These are phyloP conservation scores for Ia io DNA, from an alignment of 2,113 vertebrate species.

Conservation along the genomic window DNA sequence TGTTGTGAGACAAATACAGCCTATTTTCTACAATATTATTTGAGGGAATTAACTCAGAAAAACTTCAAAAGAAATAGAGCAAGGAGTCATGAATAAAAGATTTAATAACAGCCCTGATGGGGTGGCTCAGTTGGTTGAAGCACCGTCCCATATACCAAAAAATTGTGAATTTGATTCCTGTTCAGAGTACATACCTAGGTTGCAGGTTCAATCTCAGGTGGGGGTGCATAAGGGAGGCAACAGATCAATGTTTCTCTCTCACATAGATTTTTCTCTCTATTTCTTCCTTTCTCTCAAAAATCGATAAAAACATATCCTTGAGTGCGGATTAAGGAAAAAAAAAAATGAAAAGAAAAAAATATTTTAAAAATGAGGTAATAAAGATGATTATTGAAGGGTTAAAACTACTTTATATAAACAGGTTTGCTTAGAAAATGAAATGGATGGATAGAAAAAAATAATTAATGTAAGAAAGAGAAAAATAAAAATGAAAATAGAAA, in stretches of 20 bases:
- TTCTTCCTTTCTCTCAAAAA: background rate
- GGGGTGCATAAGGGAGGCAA: background rate
- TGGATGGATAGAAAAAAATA: background rate
- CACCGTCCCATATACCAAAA: background rate
- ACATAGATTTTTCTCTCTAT: background rate
- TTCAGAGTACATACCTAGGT: background rate
- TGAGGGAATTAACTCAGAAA: background rate
- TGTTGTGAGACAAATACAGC: background rate
- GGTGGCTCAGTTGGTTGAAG: background rate
- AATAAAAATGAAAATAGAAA: background rate
- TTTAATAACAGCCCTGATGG: background rate
- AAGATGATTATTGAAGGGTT: background rate
- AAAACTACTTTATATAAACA: background rate
- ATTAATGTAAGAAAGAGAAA: background rate
- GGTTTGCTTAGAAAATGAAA: background rate
- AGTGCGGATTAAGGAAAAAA: background rate
- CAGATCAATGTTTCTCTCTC: background rate
- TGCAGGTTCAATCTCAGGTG: background rate
- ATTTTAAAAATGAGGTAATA: background rate
- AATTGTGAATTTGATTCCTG: background rate
- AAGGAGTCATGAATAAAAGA: background rate
- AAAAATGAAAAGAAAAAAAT: background rate
- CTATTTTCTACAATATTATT: background rate
- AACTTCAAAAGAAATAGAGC: background rate
- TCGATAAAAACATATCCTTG: background rate